phyloP scores from a whole-genome alignment of 53 echinoderm and acorn worm genomes.

The Zoroaster sp. region DNA sequence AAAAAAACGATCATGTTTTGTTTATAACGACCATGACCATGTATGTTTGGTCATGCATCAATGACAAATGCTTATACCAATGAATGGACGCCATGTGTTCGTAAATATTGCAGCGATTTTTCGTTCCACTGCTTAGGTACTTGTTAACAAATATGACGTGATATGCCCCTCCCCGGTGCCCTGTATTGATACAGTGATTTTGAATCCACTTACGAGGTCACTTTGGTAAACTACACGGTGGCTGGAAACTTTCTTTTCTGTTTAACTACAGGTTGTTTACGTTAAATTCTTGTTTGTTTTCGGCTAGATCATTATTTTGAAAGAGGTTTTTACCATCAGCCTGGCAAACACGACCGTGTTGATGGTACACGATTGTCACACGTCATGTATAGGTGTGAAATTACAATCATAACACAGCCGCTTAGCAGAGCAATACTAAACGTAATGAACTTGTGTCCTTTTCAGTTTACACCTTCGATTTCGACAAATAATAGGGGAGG shows the following conservation, averaged over 20 bases:
- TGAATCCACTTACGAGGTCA: not conserved
- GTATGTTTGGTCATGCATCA: no score
- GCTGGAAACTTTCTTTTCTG: not conserved
- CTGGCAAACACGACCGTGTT: not conserved
- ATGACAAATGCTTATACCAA: no score
- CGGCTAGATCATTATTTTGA: not conserved
- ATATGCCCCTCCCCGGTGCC: no score
- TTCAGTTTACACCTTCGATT: not conserved
- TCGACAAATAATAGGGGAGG: conserved; percentile 8
- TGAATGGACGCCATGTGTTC: no score
- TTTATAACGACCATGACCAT: no score
- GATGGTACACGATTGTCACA: not conserved
- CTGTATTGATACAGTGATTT: not conserved
- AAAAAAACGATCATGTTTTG: no score
- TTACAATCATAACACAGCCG: conserved; percentile 42
- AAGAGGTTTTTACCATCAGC: not conserved
- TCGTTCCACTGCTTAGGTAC: no score
- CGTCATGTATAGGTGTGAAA: conserved; percentile 19
- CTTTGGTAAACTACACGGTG: not conserved
- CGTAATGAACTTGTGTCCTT: conserved; percentile 21
- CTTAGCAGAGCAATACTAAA: not conserved
- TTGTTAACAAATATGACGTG: no score
- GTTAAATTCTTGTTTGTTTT: not conserved
- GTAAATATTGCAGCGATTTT: no score
- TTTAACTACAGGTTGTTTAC: not conserved